Evolutionary conservation across 2,797 vertebrate genomes (phyloP).

Genomic region (Peromyscus melanophrys): DNA sequence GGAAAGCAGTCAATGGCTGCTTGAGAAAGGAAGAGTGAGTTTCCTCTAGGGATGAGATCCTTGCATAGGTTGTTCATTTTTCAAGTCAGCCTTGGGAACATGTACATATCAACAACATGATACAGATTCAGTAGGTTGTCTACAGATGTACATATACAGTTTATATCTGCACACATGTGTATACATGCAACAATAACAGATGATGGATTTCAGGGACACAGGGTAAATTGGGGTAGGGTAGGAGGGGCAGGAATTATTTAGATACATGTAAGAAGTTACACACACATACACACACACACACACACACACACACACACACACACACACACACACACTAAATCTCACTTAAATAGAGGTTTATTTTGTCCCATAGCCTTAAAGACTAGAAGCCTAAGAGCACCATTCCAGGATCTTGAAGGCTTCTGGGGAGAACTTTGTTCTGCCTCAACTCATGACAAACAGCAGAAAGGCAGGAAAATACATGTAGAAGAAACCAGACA

Average conservation of each 20-base stretch:
- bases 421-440: neutral
- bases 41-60: neutral
- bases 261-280: neutral
- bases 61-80: neutral
- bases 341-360: neutral
- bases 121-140: neutral
- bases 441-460: neutral
- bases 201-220: neutral
- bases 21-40: no score
- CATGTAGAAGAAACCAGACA: neutral
- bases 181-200: neutral
- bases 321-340: neutral
- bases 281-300: neutral
- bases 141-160: neutral
- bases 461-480: neutral
- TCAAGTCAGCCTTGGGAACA: neutral
- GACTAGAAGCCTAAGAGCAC: neutral
- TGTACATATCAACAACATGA: neutral
- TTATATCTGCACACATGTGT: neutral
- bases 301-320: neutral
- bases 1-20: no score
- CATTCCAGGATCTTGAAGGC: neutral
- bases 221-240: no score
- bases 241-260: no score
- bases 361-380: neutral